Evolutionary conservation across 1,140 invertebrate genomes (phyloP).

Genomic region (Pissodes strobi): DNA sequence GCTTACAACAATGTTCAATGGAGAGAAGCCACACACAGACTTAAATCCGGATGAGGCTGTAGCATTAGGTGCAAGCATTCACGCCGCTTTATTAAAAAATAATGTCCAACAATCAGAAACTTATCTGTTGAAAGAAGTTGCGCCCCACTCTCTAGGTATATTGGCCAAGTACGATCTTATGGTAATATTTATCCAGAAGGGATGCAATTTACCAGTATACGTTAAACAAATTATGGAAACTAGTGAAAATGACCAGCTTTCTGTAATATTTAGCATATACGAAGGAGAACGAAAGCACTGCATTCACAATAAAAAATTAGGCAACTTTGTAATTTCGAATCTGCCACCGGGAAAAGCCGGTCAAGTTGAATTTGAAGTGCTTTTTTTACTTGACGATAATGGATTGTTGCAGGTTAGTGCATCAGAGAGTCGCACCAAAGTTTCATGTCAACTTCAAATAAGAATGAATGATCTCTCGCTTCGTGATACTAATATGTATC

Average conservation of each 20-base stretch:
- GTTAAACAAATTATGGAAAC: not conserved
- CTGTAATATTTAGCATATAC: constrained; percentile 1
- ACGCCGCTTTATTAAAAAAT: constrained; percentile 27
- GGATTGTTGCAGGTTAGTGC: constrained; percentile 4
- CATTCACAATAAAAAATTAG: constrained; percentile 10
- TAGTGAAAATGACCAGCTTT: constrained; percentile 5
- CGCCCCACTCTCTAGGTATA: constrained; percentile 28
- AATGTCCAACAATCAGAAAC: not conserved
- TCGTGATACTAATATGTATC: not conserved
- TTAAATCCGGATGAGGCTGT: constrained; percentile 54
- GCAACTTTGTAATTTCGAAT: not conserved
- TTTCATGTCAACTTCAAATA: not conserved
- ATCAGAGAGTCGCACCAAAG: not conserved
- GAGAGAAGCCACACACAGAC: constrained; percentile 35
- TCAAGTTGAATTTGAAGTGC: not conserved
- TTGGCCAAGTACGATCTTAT: not conserved
- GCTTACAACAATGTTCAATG: constrained; percentile 58
- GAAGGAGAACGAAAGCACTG: constrained; percentile 6
- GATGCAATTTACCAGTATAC: not conserved
- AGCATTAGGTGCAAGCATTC: constrained; percentile 35
- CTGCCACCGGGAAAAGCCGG: not conserved
- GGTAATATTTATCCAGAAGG: not conserved
- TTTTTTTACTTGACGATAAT: constrained; percentile 4
- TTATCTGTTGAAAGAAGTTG: constrained; percentile 28
- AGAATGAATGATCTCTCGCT: not conserved